Percentiles rank a stretch among this genome's conserved stretches.
Evolutionary conservation across 2,113 vertebrate species (phyloP).

Genomic region (Parus major): DNA sequence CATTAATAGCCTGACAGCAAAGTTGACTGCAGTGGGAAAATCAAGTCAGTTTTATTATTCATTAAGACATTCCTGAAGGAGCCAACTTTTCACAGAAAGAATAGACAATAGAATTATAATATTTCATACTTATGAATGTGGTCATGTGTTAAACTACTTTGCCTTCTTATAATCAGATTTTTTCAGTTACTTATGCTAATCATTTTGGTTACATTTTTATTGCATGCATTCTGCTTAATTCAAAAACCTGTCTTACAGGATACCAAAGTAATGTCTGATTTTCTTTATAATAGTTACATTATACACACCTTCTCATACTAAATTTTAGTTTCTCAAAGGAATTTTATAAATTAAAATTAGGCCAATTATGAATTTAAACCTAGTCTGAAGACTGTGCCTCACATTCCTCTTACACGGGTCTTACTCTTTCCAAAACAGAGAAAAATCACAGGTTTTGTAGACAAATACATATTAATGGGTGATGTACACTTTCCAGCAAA

Average conservation of each 20-base stretch:
- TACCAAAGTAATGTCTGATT: not conserved
- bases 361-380: not conserved
- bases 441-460: not conserved
- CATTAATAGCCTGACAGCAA: slow-evolving; percentile 81
- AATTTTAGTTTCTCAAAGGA: slow-evolving; percentile 25
- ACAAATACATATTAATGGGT: not conserved
- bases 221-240: slow-evolving; percentile 18
- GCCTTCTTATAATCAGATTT: slow-evolving; percentile 69
- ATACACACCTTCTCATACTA: not conserved
- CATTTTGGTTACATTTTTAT: slow-evolving; percentile 66
- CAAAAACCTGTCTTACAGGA: slow-evolving; percentile 16
- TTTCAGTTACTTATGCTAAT: slow-evolving; percentile 69
- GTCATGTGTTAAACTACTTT: slow-evolving; percentile 66
- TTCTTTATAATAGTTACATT: slow-evolving; percentile 2
- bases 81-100: slow-evolving; percentile 76
- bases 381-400: not conserved
- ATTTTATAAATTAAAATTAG: slow-evolving; percentile 25
- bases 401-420: not conserved
- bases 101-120: slow-evolving; percentile 78
- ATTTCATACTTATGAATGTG: slow-evolving; percentile 75
- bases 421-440: not conserved
- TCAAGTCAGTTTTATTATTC: slow-evolving; percentile 83
- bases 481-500: not conserved
- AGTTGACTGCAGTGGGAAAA: slow-evolving; percentile 79
- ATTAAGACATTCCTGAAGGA: slow-evolving; percentile 80